Evolutionary conservation across 1,140 invertebrate species (phyloP).

Genomic region (Anthonomus grandis): DNA sequence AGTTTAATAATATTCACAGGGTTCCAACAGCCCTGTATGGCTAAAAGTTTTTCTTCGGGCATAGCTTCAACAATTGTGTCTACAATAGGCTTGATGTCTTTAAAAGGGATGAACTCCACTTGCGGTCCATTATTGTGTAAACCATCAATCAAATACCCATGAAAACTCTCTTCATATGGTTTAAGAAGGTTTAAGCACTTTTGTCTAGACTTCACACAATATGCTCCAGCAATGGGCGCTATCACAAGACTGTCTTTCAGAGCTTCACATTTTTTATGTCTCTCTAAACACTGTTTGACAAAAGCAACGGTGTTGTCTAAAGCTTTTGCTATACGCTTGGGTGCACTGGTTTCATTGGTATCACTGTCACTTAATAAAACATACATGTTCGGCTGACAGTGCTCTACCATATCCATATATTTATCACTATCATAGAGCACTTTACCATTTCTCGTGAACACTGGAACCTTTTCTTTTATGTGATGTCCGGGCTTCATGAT

Average conservation of each 20-base stretch:
- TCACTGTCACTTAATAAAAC: slow-evolving; percentile 78
- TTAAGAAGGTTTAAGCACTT: slow-evolving; percentile 60
- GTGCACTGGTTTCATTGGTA: slow-evolving; percentile 61
- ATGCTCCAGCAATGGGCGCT: slow-evolving; percentile 74
- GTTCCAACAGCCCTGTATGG: slow-evolving; percentile 67
- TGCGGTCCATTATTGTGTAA: slow-evolving; percentile 67
- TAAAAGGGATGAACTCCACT: slow-evolving; percentile 55
- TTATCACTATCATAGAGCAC: slow-evolving; percentile 57
- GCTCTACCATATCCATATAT: slow-evolving; percentile 74
- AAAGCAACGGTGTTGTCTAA: slow-evolving; percentile 58
- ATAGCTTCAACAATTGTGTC: slow-evolving; percentile 60
- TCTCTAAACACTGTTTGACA: slow-evolving; percentile 59
- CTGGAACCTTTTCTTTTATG: slow-evolving; percentile 60
- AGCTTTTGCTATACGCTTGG: slow-evolving; percentile 67
- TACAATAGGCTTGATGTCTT: slow-evolving; percentile 61
- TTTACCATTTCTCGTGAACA: slow-evolving; percentile 73
- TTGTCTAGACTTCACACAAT: slow-evolving; percentile 56
- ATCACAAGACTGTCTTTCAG: slow-evolving; percentile 55
- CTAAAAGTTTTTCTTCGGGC: slow-evolving; percentile 60
- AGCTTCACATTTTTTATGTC: slow-evolving; percentile 54
- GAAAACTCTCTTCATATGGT: slow-evolving; percentile 53
- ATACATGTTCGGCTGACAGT: slow-evolving; percentile 75
- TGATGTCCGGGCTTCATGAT: slow-evolving; percentile 63
- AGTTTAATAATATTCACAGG: slow-evolving; percentile 63
- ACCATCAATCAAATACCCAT: slow-evolving; percentile 77